phyloP scores from a whole-genome alignment of 2,888 invertebrate genomes.

The Argyra leucocephala region DNA sequence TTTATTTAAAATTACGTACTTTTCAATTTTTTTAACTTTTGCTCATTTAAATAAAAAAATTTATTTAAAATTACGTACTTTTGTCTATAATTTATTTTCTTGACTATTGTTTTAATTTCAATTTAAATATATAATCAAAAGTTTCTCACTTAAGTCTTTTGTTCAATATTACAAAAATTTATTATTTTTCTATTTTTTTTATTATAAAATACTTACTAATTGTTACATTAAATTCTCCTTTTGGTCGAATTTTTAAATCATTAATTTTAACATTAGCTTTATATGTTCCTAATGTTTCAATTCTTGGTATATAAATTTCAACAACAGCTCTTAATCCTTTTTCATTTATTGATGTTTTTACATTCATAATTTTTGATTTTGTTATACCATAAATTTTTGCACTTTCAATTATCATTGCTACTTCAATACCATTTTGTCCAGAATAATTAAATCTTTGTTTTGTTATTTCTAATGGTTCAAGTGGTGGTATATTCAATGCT shows the following conservation, averaged over 20 bases:
- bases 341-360: slow-evolving; percentile 47
- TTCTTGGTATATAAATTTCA: slow-evolving; percentile 48
- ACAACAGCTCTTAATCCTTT: slow-evolving; percentile 51
- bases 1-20: too few species aligned
- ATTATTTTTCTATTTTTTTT: too few species aligned
- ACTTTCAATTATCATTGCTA: slow-evolving; percentile 44
- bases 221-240: slow-evolving; percentile 50
- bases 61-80: too few species aligned
- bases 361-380: slow-evolving; percentile 47
- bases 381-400: slow-evolving; percentile 49
- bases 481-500: slow-evolving; percentile 36
- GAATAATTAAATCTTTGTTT: slow-evolving; percentile 34
- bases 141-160: neutral
- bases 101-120: too few species aligned
- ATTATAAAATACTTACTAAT: slow-evolving; percentile 48
- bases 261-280: slow-evolving; percentile 55
- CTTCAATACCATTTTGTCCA: slow-evolving; percentile 29
- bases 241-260: slow-evolving; percentile 51
- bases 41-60: too few species aligned
- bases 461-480: slow-evolving; percentile 37
- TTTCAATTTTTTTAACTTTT: too few species aligned
- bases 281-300: slow-evolving; percentile 51
- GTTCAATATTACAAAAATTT: too few species aligned
- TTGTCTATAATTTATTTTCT: too few species aligned
- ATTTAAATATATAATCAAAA: neutral